Conservation (phyloP, 2,797 vertebrate species). For the Syngnathus acus region DNA sequence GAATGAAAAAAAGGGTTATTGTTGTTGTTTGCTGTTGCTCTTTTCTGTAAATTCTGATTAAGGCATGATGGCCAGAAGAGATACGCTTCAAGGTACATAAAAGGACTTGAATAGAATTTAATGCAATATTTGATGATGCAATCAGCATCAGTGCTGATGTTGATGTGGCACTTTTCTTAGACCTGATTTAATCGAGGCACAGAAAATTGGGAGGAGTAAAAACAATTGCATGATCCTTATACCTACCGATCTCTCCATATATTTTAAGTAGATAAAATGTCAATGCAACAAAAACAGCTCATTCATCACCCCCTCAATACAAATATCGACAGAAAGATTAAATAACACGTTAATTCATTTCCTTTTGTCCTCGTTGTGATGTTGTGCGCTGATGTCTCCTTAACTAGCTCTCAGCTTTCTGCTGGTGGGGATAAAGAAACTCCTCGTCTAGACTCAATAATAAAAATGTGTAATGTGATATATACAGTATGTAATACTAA, state of each 20-base stretch:
- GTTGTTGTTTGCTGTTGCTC: constrained; percentile 9
- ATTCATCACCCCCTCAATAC: constrained; percentile 15
- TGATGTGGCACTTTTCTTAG: constrained; percentile 30
- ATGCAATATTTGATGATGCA: constrained; percentile 32
- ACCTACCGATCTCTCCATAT: constrained; percentile 34
- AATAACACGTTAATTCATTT: constrained; percentile 15
- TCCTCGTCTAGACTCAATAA: constrained; percentile 22
- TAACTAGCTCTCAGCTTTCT: constrained; percentile 20
- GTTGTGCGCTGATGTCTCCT: constrained; percentile 49
- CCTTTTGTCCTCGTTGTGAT: constrained; percentile 45
- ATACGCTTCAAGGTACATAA: constrained; percentile 19
- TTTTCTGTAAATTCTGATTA: constrained; percentile 21
- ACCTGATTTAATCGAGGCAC: constrained; percentile 31
- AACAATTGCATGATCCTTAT: constrained; percentile 52
- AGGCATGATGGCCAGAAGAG: constrained; percentile 36
- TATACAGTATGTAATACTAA: neutral
- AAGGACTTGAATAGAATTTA: constrained; percentile 12
- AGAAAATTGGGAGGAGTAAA: constrained; percentile 1
- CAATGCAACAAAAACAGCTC: constrained; percentile 16
- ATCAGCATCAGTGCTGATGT: constrained; percentile 21
- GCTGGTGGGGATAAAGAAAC: constrained; percentile 13
- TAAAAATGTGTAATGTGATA: neutral
- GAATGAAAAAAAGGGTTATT: constrained; percentile 22
- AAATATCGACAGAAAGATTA: constrained; percentile 19
- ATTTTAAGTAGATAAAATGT: constrained; percentile 18